Evolutionary conservation across 2,797 vertebrate genomes (phyloP).

Genomic region (Lepus townsendii): DNA sequence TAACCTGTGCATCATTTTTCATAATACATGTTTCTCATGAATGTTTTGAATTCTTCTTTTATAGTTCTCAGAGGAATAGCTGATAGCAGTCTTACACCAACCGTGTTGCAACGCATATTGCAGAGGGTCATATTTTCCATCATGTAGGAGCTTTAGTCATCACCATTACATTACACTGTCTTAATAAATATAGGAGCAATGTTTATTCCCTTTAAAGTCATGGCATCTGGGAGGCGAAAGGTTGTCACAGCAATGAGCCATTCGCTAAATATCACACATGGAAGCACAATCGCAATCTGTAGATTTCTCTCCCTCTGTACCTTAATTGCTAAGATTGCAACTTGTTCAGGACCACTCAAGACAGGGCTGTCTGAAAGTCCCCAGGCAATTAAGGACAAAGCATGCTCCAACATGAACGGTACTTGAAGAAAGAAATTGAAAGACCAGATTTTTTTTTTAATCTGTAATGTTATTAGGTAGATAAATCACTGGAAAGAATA

Average conservation of each 20-base stretch:
- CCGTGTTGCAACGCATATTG: not conserved
- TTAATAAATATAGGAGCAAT: conserved; percentile 68
- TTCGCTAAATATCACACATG: conserved; percentile 79
- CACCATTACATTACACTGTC: not conserved
- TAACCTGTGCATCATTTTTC: too few relatives aligned
- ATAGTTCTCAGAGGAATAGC: not conserved
- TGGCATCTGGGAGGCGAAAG: conserved; percentile 72
- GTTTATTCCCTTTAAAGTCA: conserved; percentile 67
- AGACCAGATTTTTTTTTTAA: conserved; percentile 69
- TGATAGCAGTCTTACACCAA: not conserved
- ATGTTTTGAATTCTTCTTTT: too few relatives aligned
- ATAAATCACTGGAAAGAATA: conserved; percentile 83
- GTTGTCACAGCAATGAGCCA: conserved; percentile 75
- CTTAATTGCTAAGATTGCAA: conserved; percentile 79
- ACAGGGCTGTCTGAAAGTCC: conserved; percentile 66
- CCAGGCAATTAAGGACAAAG: conserved; percentile 81
- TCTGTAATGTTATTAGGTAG: conserved; percentile 84
- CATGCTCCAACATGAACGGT: conserved; percentile 74
- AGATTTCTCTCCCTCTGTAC: conserved; percentile 38
- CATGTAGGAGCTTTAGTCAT: not conserved
- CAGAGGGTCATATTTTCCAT: not conserved
- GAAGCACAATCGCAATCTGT: conserved; percentile 72
- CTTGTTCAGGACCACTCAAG: conserved; percentile 74
- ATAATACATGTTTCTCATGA: too few relatives aligned
- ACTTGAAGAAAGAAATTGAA: conserved; percentile 80